phyloP scores from a whole-genome alignment of 2,113 vertebrate genomes.

The Ancistrus triradiatus region DNA sequence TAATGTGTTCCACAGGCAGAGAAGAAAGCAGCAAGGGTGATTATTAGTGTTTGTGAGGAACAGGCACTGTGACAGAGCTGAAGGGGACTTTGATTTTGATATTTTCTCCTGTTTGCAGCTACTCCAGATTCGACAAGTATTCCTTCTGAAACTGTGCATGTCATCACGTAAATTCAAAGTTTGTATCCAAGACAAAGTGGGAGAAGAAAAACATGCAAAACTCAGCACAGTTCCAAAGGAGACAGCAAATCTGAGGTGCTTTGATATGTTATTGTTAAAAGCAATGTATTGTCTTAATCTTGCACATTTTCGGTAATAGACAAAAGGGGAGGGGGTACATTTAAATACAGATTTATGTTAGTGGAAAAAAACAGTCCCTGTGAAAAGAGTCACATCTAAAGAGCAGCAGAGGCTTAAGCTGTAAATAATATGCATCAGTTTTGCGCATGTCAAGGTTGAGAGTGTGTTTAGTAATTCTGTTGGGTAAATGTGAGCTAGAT shows the following conservation, averaged over 20 bases:
- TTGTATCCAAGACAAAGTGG: conserved; percentile 26
- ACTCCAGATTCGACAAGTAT: conserved; percentile 58
- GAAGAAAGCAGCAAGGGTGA: conserved; percentile 66
- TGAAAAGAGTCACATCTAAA: conserved; percentile 48
- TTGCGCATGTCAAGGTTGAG: conserved; percentile 34
- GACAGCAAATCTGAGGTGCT: conserved; percentile 39
- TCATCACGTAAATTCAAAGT: conserved; percentile 53
- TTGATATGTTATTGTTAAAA: conserved; percentile 43
- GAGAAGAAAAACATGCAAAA: conserved; percentile 19
- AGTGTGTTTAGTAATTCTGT: conserved; percentile 47
- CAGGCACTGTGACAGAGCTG: conserved; percentile 66
- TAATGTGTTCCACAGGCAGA: conserved; percentile 65
- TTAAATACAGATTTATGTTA: conserved; percentile 28
- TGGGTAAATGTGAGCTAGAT: conserved; percentile 11
- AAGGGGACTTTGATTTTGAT: conserved; percentile 71
- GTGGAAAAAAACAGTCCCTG: conserved; percentile 44
- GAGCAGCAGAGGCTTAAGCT: conserved; percentile 26
- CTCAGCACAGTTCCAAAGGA: conserved; percentile 32
- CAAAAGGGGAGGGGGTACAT: conserved; percentile 33
- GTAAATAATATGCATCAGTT: conserved; percentile 45
- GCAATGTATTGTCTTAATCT: conserved; percentile 45
- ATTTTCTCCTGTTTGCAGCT: conserved; percentile 49
- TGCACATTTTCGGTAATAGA: conserved; percentile 4
- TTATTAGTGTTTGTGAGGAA: conserved; percentile 73
- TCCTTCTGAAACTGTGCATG: conserved; percentile 56